These are phyloP conservation scores for Aelia acuminata DNA, from an alignment of 2,888 invertebrate genomes.

Conservation along the genomic window DNA sequence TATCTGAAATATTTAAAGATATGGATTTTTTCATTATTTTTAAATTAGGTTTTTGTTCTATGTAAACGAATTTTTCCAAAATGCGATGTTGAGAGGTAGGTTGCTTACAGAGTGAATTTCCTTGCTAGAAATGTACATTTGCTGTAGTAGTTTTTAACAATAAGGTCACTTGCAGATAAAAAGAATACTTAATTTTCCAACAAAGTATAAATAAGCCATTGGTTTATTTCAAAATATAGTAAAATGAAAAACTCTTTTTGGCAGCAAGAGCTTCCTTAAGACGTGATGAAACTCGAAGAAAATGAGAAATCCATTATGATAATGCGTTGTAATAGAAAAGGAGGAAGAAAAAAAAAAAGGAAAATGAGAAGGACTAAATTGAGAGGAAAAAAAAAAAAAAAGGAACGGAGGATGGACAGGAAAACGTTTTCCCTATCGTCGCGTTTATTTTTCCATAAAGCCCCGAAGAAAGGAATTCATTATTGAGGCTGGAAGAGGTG, in stretches of 20 bases:
- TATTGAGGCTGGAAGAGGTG: neutral
- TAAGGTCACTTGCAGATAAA: too few species aligned
- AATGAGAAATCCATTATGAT: slow-evolving; percentile 49
- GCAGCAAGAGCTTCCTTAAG: neutral
- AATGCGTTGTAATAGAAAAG: slow-evolving; percentile 12
- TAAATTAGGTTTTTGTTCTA: too few species aligned
- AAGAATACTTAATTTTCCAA: neutral
- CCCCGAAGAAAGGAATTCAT: slow-evolving; percentile 35
- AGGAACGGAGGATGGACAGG: neutral
- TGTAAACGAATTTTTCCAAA: too few species aligned
- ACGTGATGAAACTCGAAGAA: neutral
- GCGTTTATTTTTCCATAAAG: slow-evolving; percentile 48
- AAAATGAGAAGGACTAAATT: slow-evolving; percentile 16
- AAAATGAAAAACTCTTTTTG: neutral
- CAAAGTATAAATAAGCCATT: neutral
- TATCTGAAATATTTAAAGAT: too few species aligned
- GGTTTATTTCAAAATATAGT: neutral
- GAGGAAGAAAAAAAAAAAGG: slow-evolving; percentile 7
- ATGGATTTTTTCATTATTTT: too few species aligned
- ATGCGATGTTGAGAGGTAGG: too few species aligned
- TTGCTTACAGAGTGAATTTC: too few species aligned
- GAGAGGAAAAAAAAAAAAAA: slow-evolving; percentile 32
- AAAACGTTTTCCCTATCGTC: neutral
- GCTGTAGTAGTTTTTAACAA: too few species aligned
- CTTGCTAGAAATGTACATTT: too few species aligned